phyloP scores from a whole-genome alignment of 2,888 invertebrate species.

The Habrosyne pyritoides region DNA sequence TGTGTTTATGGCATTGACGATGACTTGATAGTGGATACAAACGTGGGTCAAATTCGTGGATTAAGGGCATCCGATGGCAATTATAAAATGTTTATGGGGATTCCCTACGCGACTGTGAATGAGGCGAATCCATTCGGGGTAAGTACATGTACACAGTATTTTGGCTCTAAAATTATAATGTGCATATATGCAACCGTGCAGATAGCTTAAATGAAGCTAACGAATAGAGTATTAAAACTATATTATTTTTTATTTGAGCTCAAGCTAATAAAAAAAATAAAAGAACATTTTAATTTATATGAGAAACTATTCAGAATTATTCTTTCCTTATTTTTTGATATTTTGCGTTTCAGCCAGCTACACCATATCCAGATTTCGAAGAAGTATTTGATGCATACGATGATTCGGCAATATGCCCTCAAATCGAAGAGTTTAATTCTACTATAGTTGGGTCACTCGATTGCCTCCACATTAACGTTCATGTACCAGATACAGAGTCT shows the following conservation, averaged over 20 bases:
- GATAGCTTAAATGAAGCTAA: no score
- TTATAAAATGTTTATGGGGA: constrained; percentile 47
- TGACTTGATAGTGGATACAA: constrained; percentile 23
- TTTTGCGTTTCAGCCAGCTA: constrained; percentile 12
- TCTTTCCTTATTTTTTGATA: no score
- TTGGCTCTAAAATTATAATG: no score
- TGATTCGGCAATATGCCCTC: constrained; percentile 29
- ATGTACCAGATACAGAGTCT: constrained; percentile 9
- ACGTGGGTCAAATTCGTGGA: constrained; percentile 39
- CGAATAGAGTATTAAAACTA: no score
- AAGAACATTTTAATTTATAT: no score
- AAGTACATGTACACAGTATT: no score
- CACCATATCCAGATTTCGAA: constrained; percentile 25
- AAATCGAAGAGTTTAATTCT: constrained; percentile 39
- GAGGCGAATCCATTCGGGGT: constrained; percentile 47
- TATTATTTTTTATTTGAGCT: no score
- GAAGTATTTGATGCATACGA: constrained; percentile 30
- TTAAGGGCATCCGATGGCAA: constrained; percentile 37
- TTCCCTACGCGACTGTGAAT: constrained; percentile 46
- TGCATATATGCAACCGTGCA: no score
- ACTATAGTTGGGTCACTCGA: constrained; percentile 61
- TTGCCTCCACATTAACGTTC: constrained; percentile 62
- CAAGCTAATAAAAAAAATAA: no score
- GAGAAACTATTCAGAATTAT: no score
- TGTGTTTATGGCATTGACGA: background rate